These are phyloP conservation scores for Heliocidaris erythrogramma DNA, from an alignment of 35 echinoderm and acorn worm genomes.

Conservation along the genomic window DNA sequence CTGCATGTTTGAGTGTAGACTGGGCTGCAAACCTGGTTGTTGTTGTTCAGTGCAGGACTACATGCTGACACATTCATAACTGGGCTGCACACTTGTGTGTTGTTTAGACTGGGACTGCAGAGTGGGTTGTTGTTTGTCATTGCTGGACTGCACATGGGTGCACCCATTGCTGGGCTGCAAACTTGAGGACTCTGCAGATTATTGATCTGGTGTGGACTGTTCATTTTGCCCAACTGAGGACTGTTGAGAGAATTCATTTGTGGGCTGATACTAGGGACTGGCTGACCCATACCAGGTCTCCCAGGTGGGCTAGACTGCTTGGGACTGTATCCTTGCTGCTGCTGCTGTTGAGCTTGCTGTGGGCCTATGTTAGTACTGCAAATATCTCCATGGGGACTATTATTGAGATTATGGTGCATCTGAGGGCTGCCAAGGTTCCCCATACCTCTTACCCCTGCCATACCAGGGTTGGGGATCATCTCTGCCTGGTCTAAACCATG, in stretches of 20 bases:
- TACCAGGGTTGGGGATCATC: slow-evolving; percentile 64
- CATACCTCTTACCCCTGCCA: slow-evolving; percentile 48
- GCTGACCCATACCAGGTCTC: slow-evolving; percentile 32
- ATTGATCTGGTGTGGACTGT: slow-evolving; percentile 82
- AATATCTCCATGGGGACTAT: slow-evolving; percentile 52
- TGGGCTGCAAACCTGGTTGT: slow-evolving; percentile 71
- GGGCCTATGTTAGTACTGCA: slow-evolving; percentile 51
- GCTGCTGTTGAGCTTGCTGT: slow-evolving; percentile 17
- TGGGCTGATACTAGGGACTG: slow-evolving; percentile 58
- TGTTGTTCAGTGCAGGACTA: slow-evolving; percentile 63
- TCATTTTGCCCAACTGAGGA: slow-evolving; percentile 76
- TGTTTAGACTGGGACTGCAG: slow-evolving; percentile 53
- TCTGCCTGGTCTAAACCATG: slow-evolving; percentile 48
- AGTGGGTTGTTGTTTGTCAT: slow-evolving; percentile 53
- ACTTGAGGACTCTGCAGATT: slow-evolving; percentile 80
- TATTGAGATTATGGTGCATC: slow-evolving; percentile 64
- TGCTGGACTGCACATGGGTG: slow-evolving; percentile 67
- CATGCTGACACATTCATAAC: slow-evolving; percentile 57
- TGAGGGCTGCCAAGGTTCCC: slow-evolving; percentile 61
- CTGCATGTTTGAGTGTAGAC: slow-evolving; percentile 35
- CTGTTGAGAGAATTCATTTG: slow-evolving; percentile 82
- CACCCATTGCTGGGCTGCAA: slow-evolving; percentile 61
- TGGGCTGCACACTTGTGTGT: slow-evolving; percentile 72
- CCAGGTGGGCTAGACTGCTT: slow-evolving; percentile 42
- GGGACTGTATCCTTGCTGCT: slow-evolving; percentile 46